Evolutionary conservation across 1,140 invertebrate species (phyloP), one percentile per base, ranked within the genome.

Genomic region (Campoletis sonorensis): DNA sequence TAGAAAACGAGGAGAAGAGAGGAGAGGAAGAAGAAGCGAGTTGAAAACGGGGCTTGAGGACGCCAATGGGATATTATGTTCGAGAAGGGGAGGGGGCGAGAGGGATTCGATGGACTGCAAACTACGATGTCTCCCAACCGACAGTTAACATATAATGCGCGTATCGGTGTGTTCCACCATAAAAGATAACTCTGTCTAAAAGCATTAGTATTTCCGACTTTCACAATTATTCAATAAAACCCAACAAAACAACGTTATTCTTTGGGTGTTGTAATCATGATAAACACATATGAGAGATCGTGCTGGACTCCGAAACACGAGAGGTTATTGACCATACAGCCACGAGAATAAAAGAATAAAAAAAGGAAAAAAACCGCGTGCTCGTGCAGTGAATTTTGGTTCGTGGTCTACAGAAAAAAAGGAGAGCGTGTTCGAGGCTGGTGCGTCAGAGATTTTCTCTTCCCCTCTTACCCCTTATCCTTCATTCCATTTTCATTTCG

Each of bases 361-460:
- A 58, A 23, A 58, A 23, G 16, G 18, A 58, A 23, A 58, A 23
- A 23, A 58, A 10, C 18, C 18, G n/a, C 18, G 21, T 18, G 18
- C 54, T 58, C 54, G 54, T 58, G 54, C 1, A 58, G 54, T 58
- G 54, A 58, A 58, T 58, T 58, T 58, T 2, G 54, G 18, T 21
- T n/a, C 18, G 54, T 58, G 54, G 40, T 45, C 13, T 45, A 21
- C 1, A 16, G 15, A n/a, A 58, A 58, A 58, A 58, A 58, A 23
- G 21, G 54, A 58, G 54, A 58, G 54, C 54, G 54, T 58, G 54
- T 23, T 58, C 54, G 54, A 18, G 54, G 21, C 21, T 58, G 21
- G 54, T 58, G 54, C 21, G 18, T 58, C 54, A 58, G 54, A 58
- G 21, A 58, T 58, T 58, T 18, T 58, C 54, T 58, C 54, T 58